Evolutionary conservation across 2,888 invertebrate species (phyloP), one percentile per base, ranked within the genome.

Genomic region (Pachliopta kotzebuea): DNA sequence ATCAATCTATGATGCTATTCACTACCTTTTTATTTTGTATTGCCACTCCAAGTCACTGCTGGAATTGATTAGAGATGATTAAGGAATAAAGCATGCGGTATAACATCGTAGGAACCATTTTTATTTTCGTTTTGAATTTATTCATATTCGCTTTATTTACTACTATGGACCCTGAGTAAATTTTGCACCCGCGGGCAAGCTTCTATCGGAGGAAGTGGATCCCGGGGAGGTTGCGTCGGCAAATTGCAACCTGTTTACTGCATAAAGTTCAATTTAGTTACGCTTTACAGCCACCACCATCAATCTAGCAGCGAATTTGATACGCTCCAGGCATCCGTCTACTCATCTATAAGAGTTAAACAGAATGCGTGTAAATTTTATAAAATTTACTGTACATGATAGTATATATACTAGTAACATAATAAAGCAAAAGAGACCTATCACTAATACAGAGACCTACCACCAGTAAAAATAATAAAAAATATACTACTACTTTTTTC

Each of bases 171-270:
- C 31, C 31, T 18, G n/a, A 24, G 37, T 62, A 50, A 29, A 23
- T 17, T 54, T 58, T 24, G 54, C 63, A 42, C 58, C 58, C 58
- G 58, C 54, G 54, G 63, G 63, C 63, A 45, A n/a, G 45, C 31
- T 54, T 54, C 58, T 61, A 61, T 49, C 63, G 14, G 45, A 59
- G 63, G 58, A 63, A 59, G 54, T 63, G 29, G 54, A 55, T 45
- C 54, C 63, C 49, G 26, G 53, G 52, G 18, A 45, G 45, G 21
- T 56, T 62, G 50, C 53, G 42, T 59, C n/a, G n/a, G 58, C 45
- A 63, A 63, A 63, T 63, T 63, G 63, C 58, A 58, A 59, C 29
- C 54, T 55, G 54, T 63, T 59, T n/a, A 49, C 58, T 58, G 63
- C 63, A 52, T 59, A 59, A 63, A 63, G 54, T 58, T 54, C 63